Conservation (phyloP, 2,113 vertebrate genomes). For the Capra hircus region DNA sequence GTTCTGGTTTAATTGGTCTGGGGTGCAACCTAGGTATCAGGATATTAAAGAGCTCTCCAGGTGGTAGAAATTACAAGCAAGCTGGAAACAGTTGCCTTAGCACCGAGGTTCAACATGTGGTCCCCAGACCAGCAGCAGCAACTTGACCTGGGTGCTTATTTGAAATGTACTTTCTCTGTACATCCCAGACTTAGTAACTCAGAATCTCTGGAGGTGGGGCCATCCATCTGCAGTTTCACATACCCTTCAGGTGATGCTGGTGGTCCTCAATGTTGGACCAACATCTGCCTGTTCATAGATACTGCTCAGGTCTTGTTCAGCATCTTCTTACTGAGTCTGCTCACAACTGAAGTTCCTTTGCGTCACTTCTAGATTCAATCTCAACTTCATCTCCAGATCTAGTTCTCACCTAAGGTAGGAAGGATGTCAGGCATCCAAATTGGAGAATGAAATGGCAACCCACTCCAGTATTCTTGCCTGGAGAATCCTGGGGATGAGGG, state of each 20-base stretch:
- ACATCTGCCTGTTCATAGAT: no score
- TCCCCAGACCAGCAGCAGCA: background rate
- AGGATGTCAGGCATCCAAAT: background rate
- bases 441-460: no score
- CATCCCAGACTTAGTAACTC: background rate
- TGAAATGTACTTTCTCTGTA: background rate
- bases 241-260: background rate
- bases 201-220: background rate
- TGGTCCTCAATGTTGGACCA: background rate
- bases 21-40: background rate
- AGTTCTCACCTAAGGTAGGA: background rate
- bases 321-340: background rate
- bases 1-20: conserved; percentile 60
- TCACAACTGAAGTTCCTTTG: background rate
- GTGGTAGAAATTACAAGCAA: background rate
- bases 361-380: background rate
- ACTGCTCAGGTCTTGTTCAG: background rate
- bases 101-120: background rate
- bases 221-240: background rate
- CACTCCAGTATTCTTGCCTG: no score
- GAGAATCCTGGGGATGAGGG: no score
- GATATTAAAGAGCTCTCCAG: conserved; percentile 21
- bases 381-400: background rate
- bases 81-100: background rate
- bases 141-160: background rate